These are phyloP conservation scores for Philypnodon macrostomus DNA, from an alignment of 2,797 vertebrate genomes.

Conservation along the genomic window DNA sequence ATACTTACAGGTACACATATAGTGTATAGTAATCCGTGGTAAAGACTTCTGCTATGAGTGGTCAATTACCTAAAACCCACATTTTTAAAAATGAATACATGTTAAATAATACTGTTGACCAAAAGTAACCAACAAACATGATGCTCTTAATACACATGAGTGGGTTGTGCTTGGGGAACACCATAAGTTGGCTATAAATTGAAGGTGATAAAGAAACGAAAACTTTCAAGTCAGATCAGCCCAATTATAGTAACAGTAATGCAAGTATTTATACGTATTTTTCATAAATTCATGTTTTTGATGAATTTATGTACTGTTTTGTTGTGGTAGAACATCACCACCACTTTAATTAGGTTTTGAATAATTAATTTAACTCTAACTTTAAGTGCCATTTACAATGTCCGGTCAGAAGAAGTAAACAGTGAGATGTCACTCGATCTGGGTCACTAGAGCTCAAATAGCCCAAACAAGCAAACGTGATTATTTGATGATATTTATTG, in stretches of 20 bases:
- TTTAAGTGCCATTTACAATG: constrained; percentile 8
- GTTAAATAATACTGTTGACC: too few relatives aligned
- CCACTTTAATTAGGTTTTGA: constrained; percentile 3
- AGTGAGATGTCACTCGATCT: background rate
- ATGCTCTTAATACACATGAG: background rate
- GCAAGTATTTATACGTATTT: background rate
- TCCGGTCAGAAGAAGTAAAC: constrained; percentile 12
- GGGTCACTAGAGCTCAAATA: constrained; percentile 17
- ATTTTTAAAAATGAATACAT: too few relatives aligned
- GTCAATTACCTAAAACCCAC: too few relatives aligned
- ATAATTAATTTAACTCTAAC: constrained; percentile 1
- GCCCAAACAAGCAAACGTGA: constrained; percentile 3
- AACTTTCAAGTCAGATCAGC: too few relatives aligned
- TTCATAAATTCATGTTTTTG: background rate
- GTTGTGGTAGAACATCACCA: background rate
- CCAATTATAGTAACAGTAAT: too few relatives aligned
- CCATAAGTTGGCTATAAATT: background rate
- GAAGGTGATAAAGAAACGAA: background rate
- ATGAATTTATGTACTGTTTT: background rate
- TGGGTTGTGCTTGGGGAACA: too few relatives aligned
- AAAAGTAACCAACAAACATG: too few relatives aligned
- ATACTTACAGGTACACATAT: constrained; percentile 83
- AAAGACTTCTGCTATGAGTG: too few relatives aligned
- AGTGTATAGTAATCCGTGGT: too few relatives aligned
- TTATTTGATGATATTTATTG: constrained; percentile 21